Percentiles rank a stretch among this genome's conserved stretches.
Conservation (phyloP, 2,888 invertebrate species). For the Ochropleura leucogaster region DNA sequence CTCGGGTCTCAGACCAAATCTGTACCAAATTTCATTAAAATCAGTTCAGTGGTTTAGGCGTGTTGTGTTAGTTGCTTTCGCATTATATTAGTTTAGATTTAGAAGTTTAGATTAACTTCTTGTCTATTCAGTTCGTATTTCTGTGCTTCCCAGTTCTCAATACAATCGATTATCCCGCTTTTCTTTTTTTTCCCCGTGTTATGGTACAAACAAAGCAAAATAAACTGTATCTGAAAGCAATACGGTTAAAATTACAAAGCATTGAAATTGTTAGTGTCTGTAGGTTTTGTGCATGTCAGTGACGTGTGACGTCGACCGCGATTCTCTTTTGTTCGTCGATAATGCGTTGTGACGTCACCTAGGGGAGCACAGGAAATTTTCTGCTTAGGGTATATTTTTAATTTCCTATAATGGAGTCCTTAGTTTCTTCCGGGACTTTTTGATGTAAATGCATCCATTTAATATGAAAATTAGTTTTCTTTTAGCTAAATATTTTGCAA, state of each 20-base stretch:
- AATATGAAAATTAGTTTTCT: not conserved
- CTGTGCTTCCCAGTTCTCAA: conserved; percentile 61
- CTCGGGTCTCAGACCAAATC: too few species aligned
- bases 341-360: conserved; percentile 74
- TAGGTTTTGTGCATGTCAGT: conserved; percentile 70
- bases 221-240: not conserved
- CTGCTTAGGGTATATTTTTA: conserved; percentile 63
- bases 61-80: too few species aligned
- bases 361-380: conserved; percentile 59
- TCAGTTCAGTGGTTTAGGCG: too few species aligned
- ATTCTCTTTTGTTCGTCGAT: conserved; percentile 80
- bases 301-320: conserved; percentile 78
- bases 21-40: too few species aligned
- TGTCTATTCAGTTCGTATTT: conserved; percentile 15
- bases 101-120: too few species aligned
- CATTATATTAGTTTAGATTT: too few species aligned
- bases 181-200: conserved; percentile 40
- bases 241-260: conserved; percentile 27
- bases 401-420: conserved; percentile 61
- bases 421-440: conserved; percentile 20
- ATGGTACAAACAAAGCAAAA: not conserved
- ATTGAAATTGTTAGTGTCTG: not conserved
- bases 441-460: conserved; percentile 6
- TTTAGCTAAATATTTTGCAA: not conserved
- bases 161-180: conserved; percentile 72